Evolutionary conservation across 2,888 invertebrate species (phyloP), one percentile per base, ranked within the genome.

Genomic region (Lasius platythorax): DNA sequence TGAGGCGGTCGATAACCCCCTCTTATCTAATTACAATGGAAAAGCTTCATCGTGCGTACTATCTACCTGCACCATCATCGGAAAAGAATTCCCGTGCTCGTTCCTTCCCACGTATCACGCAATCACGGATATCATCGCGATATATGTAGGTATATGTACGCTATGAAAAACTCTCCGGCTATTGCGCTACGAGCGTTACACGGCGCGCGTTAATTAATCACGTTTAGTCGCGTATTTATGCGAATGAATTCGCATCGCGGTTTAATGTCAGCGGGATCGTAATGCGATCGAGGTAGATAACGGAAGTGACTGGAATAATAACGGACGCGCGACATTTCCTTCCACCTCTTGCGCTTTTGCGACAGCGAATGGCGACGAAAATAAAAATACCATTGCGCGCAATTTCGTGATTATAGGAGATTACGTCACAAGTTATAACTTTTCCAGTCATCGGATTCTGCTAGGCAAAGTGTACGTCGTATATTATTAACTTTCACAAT

Each of bases 1-100:
- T 82, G 84, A 87, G 56, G 50, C 88, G 83, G 83, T 87, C 85
- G 85, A 82, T 82, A 66, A 76, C 64, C 88, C 79, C 78, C 79
- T 68, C 84, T 58, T 46, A 68, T 63, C 46, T 64, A 85, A 88
- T 87, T 82, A 81, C 78, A 83, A 83, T 88, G 78, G 43, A 81
- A 88, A 84, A 85, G 67, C 43, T 56, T 70, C 58, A 30, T 40
- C 73, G 68, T 50, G 61, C 50, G 63, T 76, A 37, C 37, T 37
- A 81, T 83, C 76, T 76, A 18, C 72, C 50, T 46, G 66, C 82
- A 33, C 43, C 56, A 53, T 64, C 82, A 72, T 64, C 46, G 84
- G 84, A 70, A 72, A 70, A 68, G 63, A 63, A 81, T 40, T 46
- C 67, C 30, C 11, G 12, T 58, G 37, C 63, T 58, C 68, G 53